A percentile compares a stretch with the other conserved stretches of the same genome.
Evolutionary conservation across 1,140 invertebrate genomes (phyloP).

Genomic region (Meteorus sp.): DNA sequence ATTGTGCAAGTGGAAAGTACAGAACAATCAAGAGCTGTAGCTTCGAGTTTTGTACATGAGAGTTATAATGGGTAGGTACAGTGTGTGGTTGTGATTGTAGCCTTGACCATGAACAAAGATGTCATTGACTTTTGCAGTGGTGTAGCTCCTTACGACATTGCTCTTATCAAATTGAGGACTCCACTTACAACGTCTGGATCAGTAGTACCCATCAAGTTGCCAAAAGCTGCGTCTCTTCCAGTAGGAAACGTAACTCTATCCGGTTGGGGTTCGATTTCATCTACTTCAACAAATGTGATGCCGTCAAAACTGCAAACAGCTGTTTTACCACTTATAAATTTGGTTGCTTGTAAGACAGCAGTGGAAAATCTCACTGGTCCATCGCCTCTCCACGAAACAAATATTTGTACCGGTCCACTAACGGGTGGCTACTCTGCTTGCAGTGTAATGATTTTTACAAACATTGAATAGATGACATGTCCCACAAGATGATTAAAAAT

Average conservation of each 20-base stretch:
- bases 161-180: conserved; percentile 60
- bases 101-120: neutral
- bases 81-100: neutral
- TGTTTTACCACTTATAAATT: conserved; percentile 38
- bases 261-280: conserved; percentile 58
- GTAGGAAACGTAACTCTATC: conserved; percentile 50
- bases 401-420: conserved; percentile 67
- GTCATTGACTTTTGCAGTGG: conserved; percentile 34
- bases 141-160: conserved; percentile 65
- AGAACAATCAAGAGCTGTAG: conserved; percentile 55
- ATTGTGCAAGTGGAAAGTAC: conserved; percentile 37
- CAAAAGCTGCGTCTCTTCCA: conserved; percentile 43
- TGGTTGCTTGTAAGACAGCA: conserved; percentile 35
- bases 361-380: conserved; percentile 29
- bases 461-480: neutral
- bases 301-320: conserved; percentile 40
- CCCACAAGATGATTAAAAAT: neutral
- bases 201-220: conserved; percentile 60
- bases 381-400: conserved; percentile 45
- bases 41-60: conserved; percentile 54
- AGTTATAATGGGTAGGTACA: conserved; percentile 57
- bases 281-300: conserved; percentile 13
- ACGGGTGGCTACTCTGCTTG: conserved; percentile 63
- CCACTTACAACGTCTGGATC: conserved; percentile 53
- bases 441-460: conserved; percentile 45